These are phyloP conservation scores for Drosophila kanapiae DNA, from an alignment of 1,140 invertebrate genomes.

Conservation along the genomic window DNA sequence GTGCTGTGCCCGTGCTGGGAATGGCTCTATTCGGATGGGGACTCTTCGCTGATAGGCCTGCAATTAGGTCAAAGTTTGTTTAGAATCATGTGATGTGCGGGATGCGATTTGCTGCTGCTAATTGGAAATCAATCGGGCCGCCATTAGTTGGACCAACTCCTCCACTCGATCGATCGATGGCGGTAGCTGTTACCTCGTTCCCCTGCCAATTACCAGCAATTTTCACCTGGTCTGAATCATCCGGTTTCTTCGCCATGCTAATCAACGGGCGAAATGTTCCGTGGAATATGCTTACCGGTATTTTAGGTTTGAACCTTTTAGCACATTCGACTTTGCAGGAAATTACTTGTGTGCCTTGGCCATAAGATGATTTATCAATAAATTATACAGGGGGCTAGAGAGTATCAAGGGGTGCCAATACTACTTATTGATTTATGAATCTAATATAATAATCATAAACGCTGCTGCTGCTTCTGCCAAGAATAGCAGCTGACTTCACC, in stretches of 20 bases:
- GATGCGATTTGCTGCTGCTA: conserved; percentile 47
- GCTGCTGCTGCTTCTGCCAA: neutral
- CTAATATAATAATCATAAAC: conserved; percentile 25
- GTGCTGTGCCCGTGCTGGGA: conserved; percentile 67
- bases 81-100: conserved; percentile 68
- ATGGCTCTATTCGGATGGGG: conserved; percentile 25
- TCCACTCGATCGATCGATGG: conserved; percentile 4
- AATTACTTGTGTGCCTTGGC: conserved; percentile 7
- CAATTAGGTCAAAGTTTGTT: conserved; percentile 72
- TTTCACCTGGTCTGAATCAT: conserved; percentile 65
- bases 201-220: conserved; percentile 39
- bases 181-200: conserved; percentile 17
- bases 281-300: conserved; percentile 12
- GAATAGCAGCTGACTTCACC: conserved; percentile 37
- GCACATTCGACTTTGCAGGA: conserved; percentile 30
- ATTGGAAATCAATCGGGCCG: conserved; percentile 76
- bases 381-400: conserved; percentile 17
- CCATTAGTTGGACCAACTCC: conserved; percentile 49
- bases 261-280: conserved; percentile 34
- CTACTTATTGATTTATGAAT: conserved; percentile 42
- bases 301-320: conserved; percentile 49
- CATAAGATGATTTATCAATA: conserved; percentile 17
- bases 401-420: conserved; percentile 1
- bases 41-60: conserved; percentile 47
- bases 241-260: conserved; percentile 31